A percentile compares a stretch with the other conserved stretches of the same genome.
Conservation (phyloP, 2,113 vertebrate species). For the Misgurnus anguillicaudatus region DNA sequence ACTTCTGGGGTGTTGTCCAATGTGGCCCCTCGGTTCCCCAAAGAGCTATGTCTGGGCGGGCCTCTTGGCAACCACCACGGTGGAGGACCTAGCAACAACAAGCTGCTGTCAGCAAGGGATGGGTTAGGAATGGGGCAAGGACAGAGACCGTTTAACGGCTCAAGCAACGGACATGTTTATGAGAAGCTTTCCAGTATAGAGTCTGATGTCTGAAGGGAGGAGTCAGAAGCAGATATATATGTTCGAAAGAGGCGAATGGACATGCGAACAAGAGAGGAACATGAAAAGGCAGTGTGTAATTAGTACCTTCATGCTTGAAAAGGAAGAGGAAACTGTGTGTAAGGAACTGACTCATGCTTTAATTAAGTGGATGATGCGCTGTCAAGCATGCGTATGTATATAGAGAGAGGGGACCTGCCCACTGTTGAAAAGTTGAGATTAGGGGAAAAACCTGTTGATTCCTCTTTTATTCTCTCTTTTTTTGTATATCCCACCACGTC, state of each 20-base stretch:
- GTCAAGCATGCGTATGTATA: constrained; percentile 43
- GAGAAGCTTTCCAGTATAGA: constrained; percentile 99
- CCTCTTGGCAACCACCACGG: constrained; percentile 75
- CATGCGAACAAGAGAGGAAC: constrained; percentile 50
- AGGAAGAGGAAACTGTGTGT: constrained; percentile 41
- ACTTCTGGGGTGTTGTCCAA: constrained; percentile 78
- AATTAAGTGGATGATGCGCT: constrained; percentile 29
- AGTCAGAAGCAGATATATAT: constrained; percentile 41
- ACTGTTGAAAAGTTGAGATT: constrained; percentile 35
- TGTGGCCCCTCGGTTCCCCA: constrained; percentile 86
- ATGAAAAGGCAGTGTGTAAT: constrained; percentile 39
- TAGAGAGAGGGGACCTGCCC: constrained; percentile 37
- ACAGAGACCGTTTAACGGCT: constrained; percentile 97
- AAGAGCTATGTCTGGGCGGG: constrained; percentile 86
- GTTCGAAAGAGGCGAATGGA: constrained; percentile 35
- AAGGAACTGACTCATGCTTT: constrained; percentile 43
- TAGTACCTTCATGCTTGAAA: constrained; percentile 32
- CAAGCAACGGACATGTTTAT: constrained; percentile 99
- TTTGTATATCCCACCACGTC: constrained; percentile 54
- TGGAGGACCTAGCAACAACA: constrained; percentile 64
- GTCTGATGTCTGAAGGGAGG: constrained; percentile 89
- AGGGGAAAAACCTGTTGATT: constrained; percentile 41
- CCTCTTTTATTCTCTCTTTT: constrained; percentile 46
- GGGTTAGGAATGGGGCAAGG: constrained; percentile 75
- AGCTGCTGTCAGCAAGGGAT: constrained; percentile 73